Evolutionary conservation across 2,888 invertebrate genomes (phyloP).

Genomic region (Beris chalybata): DNA sequence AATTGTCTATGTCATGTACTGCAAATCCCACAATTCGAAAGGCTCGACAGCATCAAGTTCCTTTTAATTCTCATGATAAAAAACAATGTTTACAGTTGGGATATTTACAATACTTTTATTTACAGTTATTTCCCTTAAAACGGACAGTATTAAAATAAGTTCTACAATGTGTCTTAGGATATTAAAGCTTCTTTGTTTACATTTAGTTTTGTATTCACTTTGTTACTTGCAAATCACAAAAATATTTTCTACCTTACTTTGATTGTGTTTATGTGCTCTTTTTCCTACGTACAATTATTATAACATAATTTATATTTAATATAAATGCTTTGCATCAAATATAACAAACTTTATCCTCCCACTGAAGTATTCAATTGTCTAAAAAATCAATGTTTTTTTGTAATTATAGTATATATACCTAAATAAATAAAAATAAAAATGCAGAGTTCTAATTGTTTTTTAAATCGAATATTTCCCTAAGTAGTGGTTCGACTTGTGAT

Average conservation of each 20-base stretch:
- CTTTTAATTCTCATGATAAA: too few relatives aligned
- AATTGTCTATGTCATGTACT: too few relatives aligned
- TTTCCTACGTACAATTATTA: not conserved
- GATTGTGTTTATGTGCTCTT: not conserved
- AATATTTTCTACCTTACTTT: not conserved
- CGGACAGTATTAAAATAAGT: conserved; percentile 17
- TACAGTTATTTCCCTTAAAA: too few relatives aligned
- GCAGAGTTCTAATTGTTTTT: conserved; percentile 61
- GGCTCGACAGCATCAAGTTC: too few relatives aligned
- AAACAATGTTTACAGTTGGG: too few relatives aligned
- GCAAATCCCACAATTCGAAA: too few relatives aligned
- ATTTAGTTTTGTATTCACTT: conserved; percentile 9
- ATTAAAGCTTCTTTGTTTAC: conserved; percentile 25
- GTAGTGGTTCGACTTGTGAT: conserved; percentile 83
- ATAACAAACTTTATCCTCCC: not conserved
- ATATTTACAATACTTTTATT: too few relatives aligned
- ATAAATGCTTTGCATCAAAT: not conserved
- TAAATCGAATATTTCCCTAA: conserved; percentile 94
- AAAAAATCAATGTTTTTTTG: too few relatives aligned
- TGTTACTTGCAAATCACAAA: conserved; percentile 1
- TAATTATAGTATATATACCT: too few relatives aligned
- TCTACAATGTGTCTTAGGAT: conserved; percentile 9
- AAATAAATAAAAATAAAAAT: not conserved
- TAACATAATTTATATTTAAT: not conserved
- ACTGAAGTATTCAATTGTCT: too few relatives aligned